Base-by-base conservation (phyloP, 2,888 invertebrate species). In the Morpho helenor region DNA sequence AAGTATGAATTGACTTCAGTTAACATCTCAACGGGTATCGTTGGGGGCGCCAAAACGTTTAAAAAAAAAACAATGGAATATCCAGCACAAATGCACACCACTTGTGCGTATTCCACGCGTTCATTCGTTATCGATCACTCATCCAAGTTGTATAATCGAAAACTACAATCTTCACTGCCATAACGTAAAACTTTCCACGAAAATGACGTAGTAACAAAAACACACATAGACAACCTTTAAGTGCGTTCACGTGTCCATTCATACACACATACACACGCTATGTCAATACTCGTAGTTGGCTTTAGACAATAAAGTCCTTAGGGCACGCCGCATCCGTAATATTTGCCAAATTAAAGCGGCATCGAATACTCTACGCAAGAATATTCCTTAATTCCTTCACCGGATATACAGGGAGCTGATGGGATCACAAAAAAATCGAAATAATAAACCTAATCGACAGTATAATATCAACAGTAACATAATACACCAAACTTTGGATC, bases 161-260 rank as follows among this genome's bases (percentile, higher is more conserved):
- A 31, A 31, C 31, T 31, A 31, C 31, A 31, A 31, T 31, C 31
- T 31, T 31, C 31, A 31, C 31, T 31, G 31, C 31, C 16, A 22
- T 22, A 48, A 54, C 42, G n/a, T 31, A 54, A 54, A 54, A 46
- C n/a, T 8, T 54, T 54, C 79, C 79, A 71, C 70, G 66, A 77
- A 78, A 79, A 79, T 72, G 74, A 77, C 76, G 73, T 77, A 73
- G 75, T 80, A 84, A 82, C 79, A 44, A 54, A 83, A 84, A 82
- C 76, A 73, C 74, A 79, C 77, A 80, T 79, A 82, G 80, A 84
- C 84, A 85, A 85, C 83, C 84, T 57, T 79, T 73, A 71, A 77
- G 74, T 23, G 43, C 52, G 9, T 46, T 40, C 52, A 40, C n/a
- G 45, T 40, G 16, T 16, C 7, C 43, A 44, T 44, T 49, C 49